phyloP scores from a whole-genome alignment of 2,797 vertebrate species.

The Pteronotus mesoamericanus region DNA sequence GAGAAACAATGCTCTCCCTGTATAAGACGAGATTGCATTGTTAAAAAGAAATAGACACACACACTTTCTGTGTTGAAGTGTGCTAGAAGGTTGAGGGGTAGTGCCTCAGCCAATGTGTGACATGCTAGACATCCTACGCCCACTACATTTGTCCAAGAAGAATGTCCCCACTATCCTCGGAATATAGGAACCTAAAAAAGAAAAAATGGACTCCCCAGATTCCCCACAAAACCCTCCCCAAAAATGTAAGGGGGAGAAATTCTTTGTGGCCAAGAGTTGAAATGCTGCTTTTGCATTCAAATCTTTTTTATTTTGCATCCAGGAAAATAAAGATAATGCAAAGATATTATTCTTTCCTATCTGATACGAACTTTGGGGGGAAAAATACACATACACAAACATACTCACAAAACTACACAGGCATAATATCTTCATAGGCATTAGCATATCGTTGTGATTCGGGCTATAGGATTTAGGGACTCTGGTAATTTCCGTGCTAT shows the following conservation, averaged over 20 bases:
- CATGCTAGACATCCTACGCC: neutral
- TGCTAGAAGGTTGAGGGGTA: neutral
- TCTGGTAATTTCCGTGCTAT: neutral
- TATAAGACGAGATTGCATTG: neutral
- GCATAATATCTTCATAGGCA: neutral
- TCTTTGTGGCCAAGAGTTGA: neutral
- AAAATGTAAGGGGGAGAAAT: neutral
- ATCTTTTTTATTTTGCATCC: too few relatives aligned
- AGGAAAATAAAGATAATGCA: neutral
- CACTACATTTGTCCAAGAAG: neutral
- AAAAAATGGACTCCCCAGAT: neutral
- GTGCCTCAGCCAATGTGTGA: neutral
- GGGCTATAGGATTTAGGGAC: neutral
- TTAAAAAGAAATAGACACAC: neutral
- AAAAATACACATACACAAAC: neutral
- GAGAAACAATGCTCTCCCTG: neutral
- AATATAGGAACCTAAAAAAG: neutral
- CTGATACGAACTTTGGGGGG: neutral
- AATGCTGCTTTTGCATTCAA: neutral
- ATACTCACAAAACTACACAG: neutral
- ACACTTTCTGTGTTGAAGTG: neutral
- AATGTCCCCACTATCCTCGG: neutral
- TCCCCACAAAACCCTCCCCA: neutral
- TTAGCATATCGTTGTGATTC: fast-evolving
- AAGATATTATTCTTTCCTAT: neutral